phyloP scores from a whole-genome alignment of 2,797 vertebrate species.

The Melanotaenia parkinsoni region DNA sequence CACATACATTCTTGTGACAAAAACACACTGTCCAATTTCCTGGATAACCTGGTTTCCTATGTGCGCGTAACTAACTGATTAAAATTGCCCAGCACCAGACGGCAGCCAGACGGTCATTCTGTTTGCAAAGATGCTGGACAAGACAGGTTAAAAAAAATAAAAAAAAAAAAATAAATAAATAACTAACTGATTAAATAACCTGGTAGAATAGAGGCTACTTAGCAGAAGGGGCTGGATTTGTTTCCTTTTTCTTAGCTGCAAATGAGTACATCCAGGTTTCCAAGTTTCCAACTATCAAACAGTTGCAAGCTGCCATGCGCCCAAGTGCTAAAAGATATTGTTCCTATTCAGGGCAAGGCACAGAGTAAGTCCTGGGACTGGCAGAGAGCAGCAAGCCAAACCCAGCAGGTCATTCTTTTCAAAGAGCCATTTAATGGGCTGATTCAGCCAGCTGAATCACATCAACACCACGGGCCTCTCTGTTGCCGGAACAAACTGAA shows the following conservation, averaged over 20 bases:
- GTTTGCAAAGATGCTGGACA: too few species aligned
- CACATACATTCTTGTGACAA: background rate
- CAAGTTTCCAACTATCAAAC: slow-evolving; percentile 60
- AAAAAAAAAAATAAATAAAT: too few species aligned
- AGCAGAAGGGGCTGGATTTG: background rate
- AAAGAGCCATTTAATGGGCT: slow-evolving; percentile 54
- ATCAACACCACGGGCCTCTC: slow-evolving; percentile 62
- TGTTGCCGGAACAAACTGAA: slow-evolving; percentile 63
- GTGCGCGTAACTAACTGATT: background rate
- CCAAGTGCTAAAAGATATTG: slow-evolving; percentile 47
- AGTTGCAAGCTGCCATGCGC: slow-evolving; percentile 36
- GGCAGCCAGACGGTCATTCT: too few species aligned
- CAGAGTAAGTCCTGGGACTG: slow-evolving; percentile 53
- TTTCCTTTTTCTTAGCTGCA: slow-evolving; percentile 17
- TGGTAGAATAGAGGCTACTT: background rate
- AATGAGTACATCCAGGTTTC: slow-evolving; percentile 28
- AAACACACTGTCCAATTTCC: background rate
- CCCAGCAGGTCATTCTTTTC: slow-evolving; percentile 57
- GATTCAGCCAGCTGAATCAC: slow-evolving; percentile 64
- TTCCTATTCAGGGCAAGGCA: slow-evolving; percentile 46
- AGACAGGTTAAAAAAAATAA: too few species aligned
- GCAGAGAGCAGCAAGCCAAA: slow-evolving; percentile 44
- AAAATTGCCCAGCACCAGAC: too few species aligned
- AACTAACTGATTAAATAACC: background rate
- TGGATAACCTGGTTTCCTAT: background rate